Evolutionary conservation across 2,797 vertebrate genomes (phyloP).

Genomic region (Phyllotis vaccarum): DNA sequence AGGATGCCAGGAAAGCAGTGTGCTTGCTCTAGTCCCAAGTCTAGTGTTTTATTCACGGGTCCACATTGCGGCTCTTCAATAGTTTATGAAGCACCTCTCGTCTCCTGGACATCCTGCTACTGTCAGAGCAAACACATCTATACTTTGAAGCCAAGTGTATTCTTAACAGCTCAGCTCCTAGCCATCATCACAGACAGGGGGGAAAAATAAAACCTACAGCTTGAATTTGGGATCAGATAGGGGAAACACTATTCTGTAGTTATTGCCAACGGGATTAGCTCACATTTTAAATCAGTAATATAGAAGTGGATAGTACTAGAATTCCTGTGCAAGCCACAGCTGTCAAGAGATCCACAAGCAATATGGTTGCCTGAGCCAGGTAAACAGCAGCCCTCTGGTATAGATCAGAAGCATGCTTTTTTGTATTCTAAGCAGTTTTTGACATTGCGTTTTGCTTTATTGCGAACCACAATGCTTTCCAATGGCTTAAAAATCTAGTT

Average conservation of each 20-base stretch:
- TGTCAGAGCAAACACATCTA: background rate
- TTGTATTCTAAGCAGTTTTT: slow-evolving; percentile 82
- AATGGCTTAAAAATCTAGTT: slow-evolving; percentile 84
- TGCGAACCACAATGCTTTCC: slow-evolving; percentile 79
- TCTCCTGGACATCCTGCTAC: background rate
- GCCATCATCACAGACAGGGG: background rate
- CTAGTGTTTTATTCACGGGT: slow-evolving; percentile 56
- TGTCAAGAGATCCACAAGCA: slow-evolving; percentile 49
- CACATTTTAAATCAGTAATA: slow-evolving; percentile 63
- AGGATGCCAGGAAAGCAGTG: background rate
- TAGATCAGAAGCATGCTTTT: slow-evolving; percentile 59
- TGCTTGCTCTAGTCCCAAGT: background rate
- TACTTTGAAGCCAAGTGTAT: slow-evolving; percentile 46
- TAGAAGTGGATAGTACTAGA: slow-evolving; percentile 55
- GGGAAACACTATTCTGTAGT: slow-evolving; percentile 11
- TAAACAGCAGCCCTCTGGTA: slow-evolving; percentile 25
- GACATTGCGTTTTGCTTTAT: slow-evolving; percentile 82
- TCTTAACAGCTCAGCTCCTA: slow-evolving; percentile 50
- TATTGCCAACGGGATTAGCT: slow-evolving; percentile 65
- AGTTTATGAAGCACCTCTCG: slow-evolving; percentile 13
- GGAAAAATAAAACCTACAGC: background rate
- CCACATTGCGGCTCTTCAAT: slow-evolving; percentile 52
- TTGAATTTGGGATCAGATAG: background rate
- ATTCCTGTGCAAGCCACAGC: slow-evolving; percentile 26
- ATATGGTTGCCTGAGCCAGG: background rate